phyloP scores from a whole-genome alignment of 2,113 vertebrate species.

The Phalacrocorax pelagicus region DNA sequence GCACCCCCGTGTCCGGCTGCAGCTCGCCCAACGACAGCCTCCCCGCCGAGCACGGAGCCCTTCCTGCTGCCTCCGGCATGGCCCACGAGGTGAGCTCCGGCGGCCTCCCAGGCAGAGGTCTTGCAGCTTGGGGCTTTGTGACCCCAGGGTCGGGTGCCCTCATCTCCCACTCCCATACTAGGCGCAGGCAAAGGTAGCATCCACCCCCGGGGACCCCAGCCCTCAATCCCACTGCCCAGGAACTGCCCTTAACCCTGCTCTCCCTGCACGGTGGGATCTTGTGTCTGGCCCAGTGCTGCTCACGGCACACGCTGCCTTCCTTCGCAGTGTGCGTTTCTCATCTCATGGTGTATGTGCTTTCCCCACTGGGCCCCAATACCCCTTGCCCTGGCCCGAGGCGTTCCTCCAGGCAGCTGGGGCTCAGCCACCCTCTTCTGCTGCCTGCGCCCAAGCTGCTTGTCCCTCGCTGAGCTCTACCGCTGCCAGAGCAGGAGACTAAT shows the following conservation, averaged over 20 bases:
- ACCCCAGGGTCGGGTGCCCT: background rate
- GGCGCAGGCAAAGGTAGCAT: background rate
- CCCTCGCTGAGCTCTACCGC: background rate
- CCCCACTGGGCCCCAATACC: fast-evolving
- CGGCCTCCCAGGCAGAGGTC: background rate
- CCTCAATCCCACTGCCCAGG: background rate
- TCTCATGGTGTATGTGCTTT: background rate
- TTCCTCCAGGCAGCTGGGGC: background rate
- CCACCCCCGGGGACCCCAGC: background rate
- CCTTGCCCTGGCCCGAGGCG: background rate
- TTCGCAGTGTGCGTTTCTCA: background rate
- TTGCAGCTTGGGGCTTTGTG: background rate
- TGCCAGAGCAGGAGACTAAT: background rate
- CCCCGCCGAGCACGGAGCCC: slow-evolving; percentile 75
- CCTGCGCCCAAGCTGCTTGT: background rate
- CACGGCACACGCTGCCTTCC: background rate
- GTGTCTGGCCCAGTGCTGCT: background rate
- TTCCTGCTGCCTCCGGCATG: slow-evolving; percentile 50
- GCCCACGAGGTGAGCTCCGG: slow-evolving; percentile 79
- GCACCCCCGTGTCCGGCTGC: slow-evolving; percentile 87
- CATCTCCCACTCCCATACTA: background rate
- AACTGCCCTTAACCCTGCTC: background rate
- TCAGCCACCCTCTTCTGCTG: background rate
- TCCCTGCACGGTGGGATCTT: background rate
- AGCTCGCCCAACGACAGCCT: slow-evolving; percentile 92